Evolutionary conservation across 2,797 vertebrate genomes (phyloP).

Genomic region (Sebastes iracundus): DNA sequence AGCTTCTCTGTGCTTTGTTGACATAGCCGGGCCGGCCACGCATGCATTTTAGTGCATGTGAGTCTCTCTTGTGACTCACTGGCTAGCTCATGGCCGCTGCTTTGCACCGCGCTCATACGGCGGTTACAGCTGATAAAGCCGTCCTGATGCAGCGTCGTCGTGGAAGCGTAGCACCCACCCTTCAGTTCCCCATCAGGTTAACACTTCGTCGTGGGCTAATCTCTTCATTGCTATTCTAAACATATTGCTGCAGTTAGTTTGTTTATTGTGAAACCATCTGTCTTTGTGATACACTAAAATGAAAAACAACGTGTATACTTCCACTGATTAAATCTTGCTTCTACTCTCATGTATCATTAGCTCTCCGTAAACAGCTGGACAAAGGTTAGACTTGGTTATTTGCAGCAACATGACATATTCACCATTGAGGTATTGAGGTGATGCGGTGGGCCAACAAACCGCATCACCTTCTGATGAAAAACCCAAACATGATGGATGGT

Average conservation of each 20-base stretch:
- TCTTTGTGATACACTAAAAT: background rate
- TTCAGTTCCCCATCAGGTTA: too few species aligned
- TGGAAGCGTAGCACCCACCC: too few species aligned
- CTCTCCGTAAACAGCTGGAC: background rate
- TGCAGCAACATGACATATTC: background rate
- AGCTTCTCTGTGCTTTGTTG: too few species aligned
- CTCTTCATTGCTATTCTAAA: background rate
- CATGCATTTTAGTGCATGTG: too few species aligned
- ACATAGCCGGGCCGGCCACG: too few species aligned
- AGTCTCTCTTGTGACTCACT: too few species aligned
- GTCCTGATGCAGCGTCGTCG: too few species aligned
- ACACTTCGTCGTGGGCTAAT: background rate
- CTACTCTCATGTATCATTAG: background rate
- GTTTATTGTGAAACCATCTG: background rate
- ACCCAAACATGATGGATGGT: background rate
- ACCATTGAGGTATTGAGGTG: too few species aligned
- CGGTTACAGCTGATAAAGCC: too few species aligned
- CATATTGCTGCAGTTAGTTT: background rate
- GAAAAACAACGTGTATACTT: background rate
- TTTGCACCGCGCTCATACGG: too few species aligned
- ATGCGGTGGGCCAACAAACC: background rate
- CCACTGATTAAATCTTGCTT: background rate
- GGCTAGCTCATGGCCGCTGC: too few species aligned
- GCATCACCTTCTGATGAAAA: background rate
- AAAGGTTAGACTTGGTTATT: background rate